These are phyloP conservation scores for Xestia xanthographa DNA, from an alignment of 2,888 invertebrate species.

Conservation along the genomic window DNA sequence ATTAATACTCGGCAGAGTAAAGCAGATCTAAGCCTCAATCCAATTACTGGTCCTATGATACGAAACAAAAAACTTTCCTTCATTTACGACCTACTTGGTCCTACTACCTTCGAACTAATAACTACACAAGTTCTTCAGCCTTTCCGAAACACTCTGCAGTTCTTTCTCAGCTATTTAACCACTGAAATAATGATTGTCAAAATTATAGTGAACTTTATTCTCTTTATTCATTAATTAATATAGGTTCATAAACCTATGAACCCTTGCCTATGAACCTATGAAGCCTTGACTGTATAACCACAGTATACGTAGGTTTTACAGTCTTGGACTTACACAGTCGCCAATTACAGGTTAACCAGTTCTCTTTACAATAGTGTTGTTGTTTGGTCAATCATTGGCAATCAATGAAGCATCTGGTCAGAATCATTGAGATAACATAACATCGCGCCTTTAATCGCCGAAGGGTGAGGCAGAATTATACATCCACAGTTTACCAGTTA, in stretches of 20 bases:
- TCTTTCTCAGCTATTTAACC: background rate
- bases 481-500: too few relatives aligned
- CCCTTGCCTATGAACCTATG: too few relatives aligned
- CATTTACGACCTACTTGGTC: conserved; percentile 14
- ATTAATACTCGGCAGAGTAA: conserved; percentile 3
- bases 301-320: too few relatives aligned
- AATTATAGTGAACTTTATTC: background rate
- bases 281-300: too few relatives aligned
- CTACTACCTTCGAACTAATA: conserved; percentile 38
- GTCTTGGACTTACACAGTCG: too few relatives aligned
- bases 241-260: too few relatives aligned
- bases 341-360: too few relatives aligned
- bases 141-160: conserved; percentile 11
- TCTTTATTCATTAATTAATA: too few relatives aligned
- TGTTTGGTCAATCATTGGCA: too few relatives aligned
- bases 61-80: conserved; percentile 31
- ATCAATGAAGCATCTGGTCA: background rate
- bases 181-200: background rate
- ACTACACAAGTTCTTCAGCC: conserved; percentile 36
- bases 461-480: too few relatives aligned
- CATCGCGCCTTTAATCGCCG: too few relatives aligned
- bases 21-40: conserved; percentile 24
- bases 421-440: background rate
- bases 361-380: too few relatives aligned
- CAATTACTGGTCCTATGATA: conserved; percentile 44